Conservation (phyloP, 1,140 invertebrate species). For the Solenopsis invicta region DNA sequence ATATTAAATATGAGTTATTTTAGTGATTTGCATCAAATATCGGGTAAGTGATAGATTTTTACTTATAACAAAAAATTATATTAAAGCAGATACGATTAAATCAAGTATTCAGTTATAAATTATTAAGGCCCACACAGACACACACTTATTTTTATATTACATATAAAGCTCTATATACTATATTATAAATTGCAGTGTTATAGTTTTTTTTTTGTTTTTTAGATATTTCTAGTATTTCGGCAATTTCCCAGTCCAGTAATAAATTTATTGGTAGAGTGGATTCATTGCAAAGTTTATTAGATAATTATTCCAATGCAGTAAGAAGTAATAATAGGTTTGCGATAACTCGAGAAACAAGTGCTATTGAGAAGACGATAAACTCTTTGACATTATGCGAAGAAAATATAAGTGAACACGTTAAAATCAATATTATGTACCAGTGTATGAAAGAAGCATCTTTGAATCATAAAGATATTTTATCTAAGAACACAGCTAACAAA, state of each 20-base stretch:
- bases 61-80: background rate
- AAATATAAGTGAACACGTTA: constrained; percentile 70
- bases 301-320: constrained; percentile 55
- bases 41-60: constrained; percentile 67
- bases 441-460: constrained; percentile 67
- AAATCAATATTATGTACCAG: constrained; percentile 72
- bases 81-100: background rate
- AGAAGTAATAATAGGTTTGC: constrained; percentile 37
- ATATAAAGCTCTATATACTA: background rate
- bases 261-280: constrained; percentile 68
- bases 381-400: constrained; percentile 73
- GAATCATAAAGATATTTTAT: constrained; percentile 58
- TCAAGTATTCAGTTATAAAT: constrained; percentile 31
- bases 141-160: background rate
- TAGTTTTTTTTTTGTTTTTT: constrained; percentile 55
- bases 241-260: constrained; percentile 70
- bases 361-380: constrained; percentile 65
- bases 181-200: background rate
- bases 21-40: constrained; percentile 74
- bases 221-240: constrained; percentile 77
- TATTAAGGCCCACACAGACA: background rate
- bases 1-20: constrained; percentile 70
- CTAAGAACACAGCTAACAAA: constrained; percentile 63
- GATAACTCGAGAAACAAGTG: constrained; percentile 42
- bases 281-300: constrained; percentile 63